A percentile compares a stretch with the other conserved stretches of the same genome.
Conservation (phyloP, 2,113 vertebrate genomes). For the Chaetodon trifascialis region DNA sequence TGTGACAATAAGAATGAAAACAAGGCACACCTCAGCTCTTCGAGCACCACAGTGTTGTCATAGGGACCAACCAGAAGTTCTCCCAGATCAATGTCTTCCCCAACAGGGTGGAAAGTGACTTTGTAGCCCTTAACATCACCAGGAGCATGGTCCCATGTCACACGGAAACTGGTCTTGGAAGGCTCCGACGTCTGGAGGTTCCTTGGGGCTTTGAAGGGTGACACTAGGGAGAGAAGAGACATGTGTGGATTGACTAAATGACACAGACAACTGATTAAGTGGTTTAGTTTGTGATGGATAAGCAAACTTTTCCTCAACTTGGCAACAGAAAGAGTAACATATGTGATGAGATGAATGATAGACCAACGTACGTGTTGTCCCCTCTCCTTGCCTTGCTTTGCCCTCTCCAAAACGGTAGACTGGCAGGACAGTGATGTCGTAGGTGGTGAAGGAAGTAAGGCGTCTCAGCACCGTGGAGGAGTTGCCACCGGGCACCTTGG, state of each 20-base stretch:
- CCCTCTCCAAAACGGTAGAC: conserved; percentile 93
- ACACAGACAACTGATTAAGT: neutral
- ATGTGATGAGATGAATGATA: conserved; percentile 12
- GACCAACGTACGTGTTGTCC: conserved; percentile 92
- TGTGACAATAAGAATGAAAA: neutral
- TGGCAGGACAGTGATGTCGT: conserved; percentile 92
- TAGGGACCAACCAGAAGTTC: conserved; percentile 93
- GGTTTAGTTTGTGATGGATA: too few relatives aligned
- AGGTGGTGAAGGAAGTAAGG: conserved; percentile 91
- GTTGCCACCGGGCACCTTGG: conserved; percentile 88
- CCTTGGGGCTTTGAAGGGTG: conserved; percentile 93
- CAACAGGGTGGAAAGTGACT: conserved; percentile 91
- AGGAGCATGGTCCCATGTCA: conserved; percentile 95
- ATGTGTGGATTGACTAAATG: neutral
- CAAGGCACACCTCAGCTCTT: conserved; percentile 92
- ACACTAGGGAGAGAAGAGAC: conserved; percentile 82
- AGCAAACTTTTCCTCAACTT: neutral
- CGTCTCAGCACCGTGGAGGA: conserved; percentile 88
- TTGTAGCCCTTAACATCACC: conserved; percentile 95
- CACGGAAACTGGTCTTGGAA: conserved; percentile 94
- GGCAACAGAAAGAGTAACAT: neutral
- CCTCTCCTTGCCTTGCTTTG: conserved; percentile 92
- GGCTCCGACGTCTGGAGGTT: conserved; percentile 97
- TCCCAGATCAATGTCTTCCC: conserved; percentile 87
- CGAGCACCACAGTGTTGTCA: conserved; percentile 97